Evolutionary conservation across 2,888 invertebrate species (phyloP), one percentile per base, ranked within the genome.

Genomic region (Leptinotarsa tumamoca): DNA sequence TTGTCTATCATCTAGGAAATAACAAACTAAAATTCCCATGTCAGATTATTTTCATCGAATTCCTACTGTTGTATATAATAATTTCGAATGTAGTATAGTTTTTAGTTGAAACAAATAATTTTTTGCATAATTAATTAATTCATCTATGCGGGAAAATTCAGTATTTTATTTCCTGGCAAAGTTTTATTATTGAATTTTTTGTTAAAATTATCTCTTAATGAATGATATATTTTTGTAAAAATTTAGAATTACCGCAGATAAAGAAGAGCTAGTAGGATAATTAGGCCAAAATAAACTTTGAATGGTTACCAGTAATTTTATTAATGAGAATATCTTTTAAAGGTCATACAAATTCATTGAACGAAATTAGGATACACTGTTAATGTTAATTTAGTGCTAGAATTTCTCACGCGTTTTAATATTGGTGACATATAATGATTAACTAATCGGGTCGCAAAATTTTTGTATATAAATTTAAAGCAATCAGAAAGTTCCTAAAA

Each of bases 271-370:
- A 61, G 13, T 61, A 61, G 15, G 21, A 14, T 21, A 61, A 61
- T 61, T 15, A 61, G n/a, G 33, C 63, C 63, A 33, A 17, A 63
- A 33, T 33, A 18, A 63, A 63, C 63, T 63, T 63, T 17, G 10
- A 63, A 18, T 63, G 63, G 63, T 63, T 63, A 63, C 63, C 63
- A 63, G n/a, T 63, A 63, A 63, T 63, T 33, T 17, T 63, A 63
- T n/a, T 63, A 18, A 23, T 58, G n/a, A 21, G 21, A 58, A 58
- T 13, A 58, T 58, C 17, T 52, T 2, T 51, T 51, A 15, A 52
- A 52, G 7, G n/a, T 5, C 13, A 52, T 52, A 52, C 15, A 52
- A 17, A 52, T 4, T 4, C n/a, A 10, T 10, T 43, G 10, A 10
- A 10, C 43, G 10, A 43, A 43, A 43, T 43, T 13, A 43, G 43